phyloP scores from a whole-genome alignment of 2,113 vertebrate genomes.

The Hyperoodon ampullatus region DNA sequence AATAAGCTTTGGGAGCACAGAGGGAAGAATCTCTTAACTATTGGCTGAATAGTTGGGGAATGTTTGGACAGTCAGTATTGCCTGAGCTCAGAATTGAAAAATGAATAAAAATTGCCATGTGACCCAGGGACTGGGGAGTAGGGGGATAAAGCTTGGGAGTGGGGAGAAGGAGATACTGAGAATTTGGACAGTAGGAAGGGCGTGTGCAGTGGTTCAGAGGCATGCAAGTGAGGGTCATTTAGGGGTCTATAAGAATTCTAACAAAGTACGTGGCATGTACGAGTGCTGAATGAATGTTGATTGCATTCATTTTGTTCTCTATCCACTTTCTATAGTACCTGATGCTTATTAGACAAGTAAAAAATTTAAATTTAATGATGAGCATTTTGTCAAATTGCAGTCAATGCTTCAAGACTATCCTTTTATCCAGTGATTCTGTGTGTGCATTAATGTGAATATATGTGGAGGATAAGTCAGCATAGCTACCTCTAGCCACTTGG shows the following conservation, averaged over 20 bases:
- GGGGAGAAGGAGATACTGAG: not conserved
- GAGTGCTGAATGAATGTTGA: not conserved
- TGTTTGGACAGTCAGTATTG: not conserved
- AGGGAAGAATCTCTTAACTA: not conserved
- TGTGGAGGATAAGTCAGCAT: not conserved
- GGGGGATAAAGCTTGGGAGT: not conserved
- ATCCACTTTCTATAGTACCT: not conserved
- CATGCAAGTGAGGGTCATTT: not conserved
- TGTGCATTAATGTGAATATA: not conserved
- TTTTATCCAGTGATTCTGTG: not conserved
- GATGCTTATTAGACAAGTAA: not conserved
- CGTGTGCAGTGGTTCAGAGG: not conserved
- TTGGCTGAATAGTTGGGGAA: not conserved
- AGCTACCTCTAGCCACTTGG: not conserved
- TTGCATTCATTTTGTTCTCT: constrained; percentile 11
- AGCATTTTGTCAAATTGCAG: constrained; percentile 33
- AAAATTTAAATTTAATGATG: not conserved
- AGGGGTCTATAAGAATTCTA: not conserved
- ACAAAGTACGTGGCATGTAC: not conserved
- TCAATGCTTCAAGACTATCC: not conserved
- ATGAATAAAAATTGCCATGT: not conserved
- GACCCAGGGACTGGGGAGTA: not conserved
- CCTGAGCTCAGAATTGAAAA: not conserved
- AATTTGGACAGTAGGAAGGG: not conserved
- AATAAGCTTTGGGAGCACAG: not conserved